Evolutionary conservation across 2,797 vertebrate genomes (phyloP).

Genomic region (Gymnopithys bicolor): DNA sequence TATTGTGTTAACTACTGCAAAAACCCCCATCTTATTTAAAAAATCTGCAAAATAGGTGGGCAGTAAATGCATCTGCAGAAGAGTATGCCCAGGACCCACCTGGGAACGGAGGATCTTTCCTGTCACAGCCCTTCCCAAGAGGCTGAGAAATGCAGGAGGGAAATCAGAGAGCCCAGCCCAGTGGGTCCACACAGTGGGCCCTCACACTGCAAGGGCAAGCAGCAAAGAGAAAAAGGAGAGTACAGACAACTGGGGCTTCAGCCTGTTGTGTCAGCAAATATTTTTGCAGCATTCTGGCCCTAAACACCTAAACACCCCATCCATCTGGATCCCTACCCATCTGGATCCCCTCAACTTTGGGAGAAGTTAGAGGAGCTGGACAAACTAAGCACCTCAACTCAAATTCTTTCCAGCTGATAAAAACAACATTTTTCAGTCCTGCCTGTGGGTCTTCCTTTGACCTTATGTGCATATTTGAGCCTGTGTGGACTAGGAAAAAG

Average conservation of each 20-base stretch:
- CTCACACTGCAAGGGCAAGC: neutral
- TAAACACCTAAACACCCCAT: neutral
- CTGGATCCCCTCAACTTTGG: neutral
- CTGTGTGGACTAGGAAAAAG: neutral
- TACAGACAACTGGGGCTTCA: neutral
- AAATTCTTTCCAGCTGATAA: neutral
- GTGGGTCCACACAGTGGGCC: too few species aligned
- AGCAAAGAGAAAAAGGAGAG: neutral
- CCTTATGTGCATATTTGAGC: neutral
- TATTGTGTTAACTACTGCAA: neutral
- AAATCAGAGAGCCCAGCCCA: neutral
- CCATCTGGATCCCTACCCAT: neutral
- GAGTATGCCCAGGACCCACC: neutral
- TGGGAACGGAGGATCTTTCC: neutral
- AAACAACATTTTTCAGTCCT: neutral
- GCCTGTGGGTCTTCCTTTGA: neutral
- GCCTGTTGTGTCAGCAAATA: neutral
- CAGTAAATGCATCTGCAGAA: neutral
- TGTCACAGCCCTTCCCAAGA: neutral
- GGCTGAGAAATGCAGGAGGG: neutral
- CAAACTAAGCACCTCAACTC: neutral
- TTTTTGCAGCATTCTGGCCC: neutral
- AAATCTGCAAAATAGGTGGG: neutral
- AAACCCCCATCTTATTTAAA: rapidly evolving
- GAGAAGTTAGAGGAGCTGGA: neutral